Evolutionary conservation across 2,797 vertebrate species (phyloP), one percentile per base, ranked within the genome.

Genomic region (Onychomys leucogaster): DNA sequence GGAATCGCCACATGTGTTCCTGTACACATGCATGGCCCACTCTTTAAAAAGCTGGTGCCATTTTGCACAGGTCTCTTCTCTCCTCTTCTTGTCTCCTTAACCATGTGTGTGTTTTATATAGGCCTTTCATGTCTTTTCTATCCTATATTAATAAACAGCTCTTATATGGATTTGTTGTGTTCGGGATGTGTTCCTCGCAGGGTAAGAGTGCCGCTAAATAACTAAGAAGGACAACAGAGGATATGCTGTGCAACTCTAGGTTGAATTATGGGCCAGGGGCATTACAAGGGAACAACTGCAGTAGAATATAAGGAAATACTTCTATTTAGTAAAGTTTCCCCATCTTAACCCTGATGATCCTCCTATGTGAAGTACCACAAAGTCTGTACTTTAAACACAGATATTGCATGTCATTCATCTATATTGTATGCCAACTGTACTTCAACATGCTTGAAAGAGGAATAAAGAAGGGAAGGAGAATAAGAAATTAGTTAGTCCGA

Each of bases 191-290:
- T n/a, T n/a, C n/a, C n/a, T n/a, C n/a, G n/a, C n/a, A n/a, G n/a
- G n/a, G n/a, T n/a, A n/a, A n/a, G n/a, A n/a, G n/a, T n/a, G n/a
- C n/a, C n/a, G n/a, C n/a, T n/a, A n/a, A n/a, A n/a, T n/a, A n/a
- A n/a, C n/a, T n/a, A n/a, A n/a, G n/a, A n/a, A n/a, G n/a, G 3
- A 27, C 12, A 75, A 37, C 29, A 55, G 6, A n/a, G 0, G 25
- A 21, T 67, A 13, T 12, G 27, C 2, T 23, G 1, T 25, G 9
- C 61, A 43, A 59, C 34, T 77, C 1, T 21, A 25, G 0, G 0
- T 2, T 71, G 5, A 6, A 75, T 4, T 4, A 55, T 0, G 27
- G 19, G 1, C 10, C 16, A 87, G 34, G 41, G 21, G 69, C 4
- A 32, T 10, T 61, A 13, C 61, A 2, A 55, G 49, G 41, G 17